Evolutionary conservation across 2,888 invertebrate species (phyloP), one percentile per base, ranked within the genome.

Genomic region (Apamea sordens): DNA sequence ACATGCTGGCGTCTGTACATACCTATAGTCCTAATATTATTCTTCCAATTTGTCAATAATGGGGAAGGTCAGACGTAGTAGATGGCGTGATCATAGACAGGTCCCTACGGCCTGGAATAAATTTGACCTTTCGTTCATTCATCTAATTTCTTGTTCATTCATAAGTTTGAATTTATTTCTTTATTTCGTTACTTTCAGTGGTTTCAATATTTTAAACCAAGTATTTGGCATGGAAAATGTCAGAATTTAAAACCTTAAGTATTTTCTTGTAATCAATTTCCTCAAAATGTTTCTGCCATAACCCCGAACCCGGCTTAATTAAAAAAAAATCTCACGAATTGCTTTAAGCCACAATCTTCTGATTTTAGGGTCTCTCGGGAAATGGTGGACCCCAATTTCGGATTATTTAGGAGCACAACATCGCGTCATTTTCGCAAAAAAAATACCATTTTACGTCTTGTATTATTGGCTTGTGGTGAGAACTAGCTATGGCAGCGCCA

Each of bases 311-410:
- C 24, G 3, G 56, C 24, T 56, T 56, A 56, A 56, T 56, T 0
- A 10, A 24, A 56, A 56, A 50, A 50, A n/a, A n/a, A 59, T 5
- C 3, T n/a, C 11, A 11, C 1, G 13, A 59, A n/a, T n/a, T n/a
- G 56, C 56, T 59, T 59, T 59, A 59, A n/a, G 56, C 56, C 56
- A 59, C n/a, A 59, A 59, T 59, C n/a, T 59, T 59, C 56, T 59
- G n/a, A 59, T 56, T n/a, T n/a, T 13, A n/a, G n/a, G 11, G 56
- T 59, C n/a, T 59, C 56, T n/a, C 56, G n/a, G n/a, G 56, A 56
- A 56, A 56, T 56, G 56, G 24, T 56, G 11, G 56, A n/a, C n/a
- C 11, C 4, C 56, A 56, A 56, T 59, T 59, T 59, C 56, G 11
- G 11, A 59, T 59, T n/a, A 59, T 59, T n/a, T 59, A n/a, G n/a